A percentile compares a stretch with the other conserved stretches of the same genome.
Evolutionary conservation across 2,888 invertebrate species (phyloP).

Genomic region (Selenia dentaria): DNA sequence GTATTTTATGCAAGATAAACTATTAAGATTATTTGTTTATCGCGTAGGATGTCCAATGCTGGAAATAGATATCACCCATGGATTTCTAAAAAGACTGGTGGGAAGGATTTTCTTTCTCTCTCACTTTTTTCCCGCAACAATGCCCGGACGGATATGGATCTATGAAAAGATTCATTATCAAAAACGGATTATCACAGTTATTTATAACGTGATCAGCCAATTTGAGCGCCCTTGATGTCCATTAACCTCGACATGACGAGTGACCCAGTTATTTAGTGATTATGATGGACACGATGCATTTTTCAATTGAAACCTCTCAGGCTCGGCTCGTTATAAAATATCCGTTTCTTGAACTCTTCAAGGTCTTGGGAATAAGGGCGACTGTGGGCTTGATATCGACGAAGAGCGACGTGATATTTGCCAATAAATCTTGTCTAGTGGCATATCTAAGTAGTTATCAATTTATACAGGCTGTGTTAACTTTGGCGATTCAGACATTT

Average conservation of each 20-base stretch:
- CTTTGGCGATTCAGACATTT: too few species aligned
- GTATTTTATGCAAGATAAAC: too few species aligned
- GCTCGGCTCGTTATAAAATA: conserved; percentile 34
- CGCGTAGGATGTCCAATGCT: too few species aligned
- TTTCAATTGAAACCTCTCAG: conserved; percentile 50
- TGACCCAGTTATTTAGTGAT: conserved; percentile 57
- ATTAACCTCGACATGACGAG: conserved; percentile 53
- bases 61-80: too few species aligned
- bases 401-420: neutral
- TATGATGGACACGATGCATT: conserved; percentile 51
- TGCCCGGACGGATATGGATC: neutral
- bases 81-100: too few species aligned
- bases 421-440: neutral
- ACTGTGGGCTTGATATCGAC: neutral
- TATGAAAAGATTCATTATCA: neutral
- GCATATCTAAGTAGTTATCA: too few species aligned
- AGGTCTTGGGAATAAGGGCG: conserved; percentile 17
- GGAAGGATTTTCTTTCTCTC: too few species aligned
- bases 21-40: too few species aligned
- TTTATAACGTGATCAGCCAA: conserved; percentile 18
- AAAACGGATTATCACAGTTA: conserved; percentile 13
- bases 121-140: too few species aligned
- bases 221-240: conserved; percentile 50
- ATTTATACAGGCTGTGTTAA: too few species aligned
- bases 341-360: conserved; percentile 28